Base-by-base conservation (phyloP, 2,888 invertebrate genomes). In the Conus canariensis region DNA sequence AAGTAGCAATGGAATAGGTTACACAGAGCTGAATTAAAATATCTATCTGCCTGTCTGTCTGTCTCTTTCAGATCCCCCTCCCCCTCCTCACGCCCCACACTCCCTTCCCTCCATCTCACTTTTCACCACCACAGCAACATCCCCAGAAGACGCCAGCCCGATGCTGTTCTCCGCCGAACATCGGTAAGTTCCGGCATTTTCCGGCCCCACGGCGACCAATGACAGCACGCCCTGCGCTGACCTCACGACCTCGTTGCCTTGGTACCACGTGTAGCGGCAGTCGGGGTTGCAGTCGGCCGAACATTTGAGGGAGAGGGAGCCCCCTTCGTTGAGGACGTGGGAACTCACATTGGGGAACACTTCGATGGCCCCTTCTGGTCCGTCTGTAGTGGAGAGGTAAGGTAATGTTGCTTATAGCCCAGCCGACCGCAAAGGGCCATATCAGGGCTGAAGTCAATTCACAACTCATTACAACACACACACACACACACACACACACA, bases 141-240 rank as follows among this genome's bases (percentile, higher is more conserved):
- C 86, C 12, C 10, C 67, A 30, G 90, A 85, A 19, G 88, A 45
- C 25, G 30, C 60, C 12, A 87, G 56, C 9, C 91, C 91, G 59
- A 91, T 85, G 80, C 88, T 70, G 80, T 30, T 70, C 60, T 7
- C 90, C 91, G 1, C 85, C 45, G 45, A 45, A 88, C 91, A 91
- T 59, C 90, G 90, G 90, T 91, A 91, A 80, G 85, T 90, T 85
- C 91, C 91, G 64, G 85, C 90, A 74, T 91, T 80, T n/a, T 77
- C 82, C 77, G 87, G 77, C 14, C 85, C 83, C 56, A 90, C 77
- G 58, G 88, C 85, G 80, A 91, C 90, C 74, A 91, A 60, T 58
- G 91, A 90, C 56, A 91, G 88, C 56, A 90, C 90, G n/a, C 90
- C 90, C 16, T 45, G 60, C 6, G 77, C 56, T 0, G 88, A 88